These are phyloP conservation scores for Halcyon chelicuti DNA, from an alignment of 2,797 vertebrate species.

Conservation along the genomic window DNA sequence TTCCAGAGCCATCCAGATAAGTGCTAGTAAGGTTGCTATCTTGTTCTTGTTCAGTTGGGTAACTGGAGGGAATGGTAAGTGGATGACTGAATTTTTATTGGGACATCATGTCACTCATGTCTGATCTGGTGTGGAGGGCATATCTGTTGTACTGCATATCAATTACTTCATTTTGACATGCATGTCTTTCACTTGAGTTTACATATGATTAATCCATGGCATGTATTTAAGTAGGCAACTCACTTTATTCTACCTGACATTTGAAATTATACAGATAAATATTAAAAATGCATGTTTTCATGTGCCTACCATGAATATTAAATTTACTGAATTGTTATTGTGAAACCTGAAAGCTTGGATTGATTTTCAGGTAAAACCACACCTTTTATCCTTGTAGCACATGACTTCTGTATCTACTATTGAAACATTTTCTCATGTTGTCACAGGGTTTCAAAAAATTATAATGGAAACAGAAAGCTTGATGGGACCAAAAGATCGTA, in stretches of 20 bases:
- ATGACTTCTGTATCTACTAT: neutral
- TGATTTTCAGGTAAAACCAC: neutral
- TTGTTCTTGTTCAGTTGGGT: neutral
- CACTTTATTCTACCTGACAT: neutral
- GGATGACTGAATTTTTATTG: neutral
- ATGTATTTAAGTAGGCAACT: neutral
- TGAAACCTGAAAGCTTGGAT: neutral
- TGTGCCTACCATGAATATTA: neutral
- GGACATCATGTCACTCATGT: neutral
- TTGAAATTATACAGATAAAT: neutral
- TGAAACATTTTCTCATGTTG: neutral
- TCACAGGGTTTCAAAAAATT: neutral
- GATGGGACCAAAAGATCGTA: neutral
- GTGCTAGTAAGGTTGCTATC: neutral
- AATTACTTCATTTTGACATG: neutral
- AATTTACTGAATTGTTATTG: neutral
- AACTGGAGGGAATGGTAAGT: neutral
- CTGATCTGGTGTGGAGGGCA: neutral
- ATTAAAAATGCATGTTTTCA: neutral
- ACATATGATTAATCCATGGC: neutral
- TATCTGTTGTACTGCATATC: neutral
- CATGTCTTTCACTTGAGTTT: neutral
- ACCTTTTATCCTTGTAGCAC: neutral
- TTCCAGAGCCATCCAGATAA: neutral
- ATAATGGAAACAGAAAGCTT: neutral